Conservation (phyloP, 2,888 invertebrate genomes). For the Zhuqinia jingwanae region DNA sequence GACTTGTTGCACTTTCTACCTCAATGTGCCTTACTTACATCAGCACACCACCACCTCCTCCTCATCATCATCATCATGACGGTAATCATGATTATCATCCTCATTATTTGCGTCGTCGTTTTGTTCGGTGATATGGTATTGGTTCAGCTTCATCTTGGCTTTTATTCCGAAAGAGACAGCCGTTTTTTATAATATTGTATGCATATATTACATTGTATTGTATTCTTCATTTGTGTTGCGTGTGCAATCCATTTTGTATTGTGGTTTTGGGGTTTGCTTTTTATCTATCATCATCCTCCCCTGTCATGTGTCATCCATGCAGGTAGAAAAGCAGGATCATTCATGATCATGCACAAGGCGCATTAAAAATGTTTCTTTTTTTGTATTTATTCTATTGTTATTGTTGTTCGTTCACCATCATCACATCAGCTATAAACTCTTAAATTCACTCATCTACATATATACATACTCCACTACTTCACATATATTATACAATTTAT, state of each 20-base stretch:
- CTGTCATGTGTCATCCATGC: slow-evolving; percentile 33
- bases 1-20: slow-evolving; percentile 49
- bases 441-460: too few species aligned
- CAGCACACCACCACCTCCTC: too few species aligned
- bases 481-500: neutral
- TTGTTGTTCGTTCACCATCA: slow-evolving; percentile 5
- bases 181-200: neutral
- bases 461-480: neutral
- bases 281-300: slow-evolving; percentile 43
- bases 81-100: neutral
- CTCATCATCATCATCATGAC: neutral
- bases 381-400: too few species aligned
- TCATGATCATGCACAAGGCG: slow-evolving; percentile 56
- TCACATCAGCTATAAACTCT: neutral
- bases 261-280: slow-evolving; percentile 15
- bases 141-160: neutral
- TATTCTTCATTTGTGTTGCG: neutral
- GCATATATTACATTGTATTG: neutral
- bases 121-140: slow-evolving; percentile 19
- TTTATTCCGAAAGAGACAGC: neutral
- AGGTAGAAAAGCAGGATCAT: neutral
- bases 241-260: neutral
- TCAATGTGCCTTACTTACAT: too few species aligned
- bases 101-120: slow-evolving; percentile 46
- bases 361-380: slow-evolving; percentile 51